Conservation (phyloP, 2,888 invertebrate species). For the Notodonta dromedarius region DNA sequence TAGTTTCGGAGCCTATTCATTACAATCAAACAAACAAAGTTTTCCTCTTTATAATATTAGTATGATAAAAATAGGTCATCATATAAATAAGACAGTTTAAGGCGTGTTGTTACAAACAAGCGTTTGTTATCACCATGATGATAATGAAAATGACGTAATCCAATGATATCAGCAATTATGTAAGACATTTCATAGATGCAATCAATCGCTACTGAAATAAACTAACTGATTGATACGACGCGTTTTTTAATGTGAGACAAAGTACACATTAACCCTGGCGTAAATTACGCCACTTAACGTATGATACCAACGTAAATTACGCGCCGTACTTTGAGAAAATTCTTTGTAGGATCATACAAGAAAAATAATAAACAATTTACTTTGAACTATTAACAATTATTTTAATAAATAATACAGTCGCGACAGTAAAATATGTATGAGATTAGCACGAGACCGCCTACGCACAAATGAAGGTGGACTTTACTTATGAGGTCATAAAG, state of each 20-base stretch:
- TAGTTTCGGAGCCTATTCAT: no score
- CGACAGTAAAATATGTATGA: constrained; percentile 4
- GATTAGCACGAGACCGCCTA: constrained; percentile 3
- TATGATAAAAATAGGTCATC: constrained; percentile 10
- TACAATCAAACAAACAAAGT: no score
- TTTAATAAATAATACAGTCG: not conserved
- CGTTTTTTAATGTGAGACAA: constrained; percentile 4
- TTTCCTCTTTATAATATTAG: no score
- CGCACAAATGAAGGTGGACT: not conserved
- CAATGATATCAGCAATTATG: constrained; percentile 28
- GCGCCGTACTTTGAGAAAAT: no score
- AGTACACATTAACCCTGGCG: no score
- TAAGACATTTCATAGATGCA: constrained; percentile 22
- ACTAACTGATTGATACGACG: constrained; percentile 9
- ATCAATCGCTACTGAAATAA: constrained; percentile 16
- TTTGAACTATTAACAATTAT: no score
- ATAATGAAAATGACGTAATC: constrained; percentile 36
- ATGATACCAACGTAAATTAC: no score
- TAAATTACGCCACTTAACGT: no score
- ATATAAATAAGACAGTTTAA: constrained; percentile 19
- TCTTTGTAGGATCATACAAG: no score
- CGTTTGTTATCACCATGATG: constrained; percentile 32
- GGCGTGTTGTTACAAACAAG: constrained; percentile 18
- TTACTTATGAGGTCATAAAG: no score
- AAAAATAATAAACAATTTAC: no score